These are phyloP conservation scores for Neosilurus hyrtlii DNA, from an alignment of 2,797 vertebrate genomes.

Conservation along the genomic window DNA sequence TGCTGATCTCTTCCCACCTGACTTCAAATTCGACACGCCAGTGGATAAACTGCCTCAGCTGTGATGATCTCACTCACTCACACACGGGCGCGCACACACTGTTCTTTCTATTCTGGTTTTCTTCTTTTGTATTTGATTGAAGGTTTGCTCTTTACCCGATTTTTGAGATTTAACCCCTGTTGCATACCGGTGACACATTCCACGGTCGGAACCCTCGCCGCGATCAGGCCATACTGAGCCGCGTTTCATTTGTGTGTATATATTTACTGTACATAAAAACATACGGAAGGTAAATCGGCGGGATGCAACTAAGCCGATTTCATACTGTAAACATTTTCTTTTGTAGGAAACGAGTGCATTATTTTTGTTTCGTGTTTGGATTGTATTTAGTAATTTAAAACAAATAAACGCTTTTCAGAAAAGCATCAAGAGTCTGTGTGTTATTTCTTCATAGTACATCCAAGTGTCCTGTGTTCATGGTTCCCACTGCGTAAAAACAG, in stretches of 20 bases:
- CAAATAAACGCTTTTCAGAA: conserved; percentile 68
- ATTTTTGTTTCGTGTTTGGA: conserved; percentile 87
- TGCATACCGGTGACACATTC: conserved; percentile 81
- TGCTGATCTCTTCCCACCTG: conserved; percentile 92
- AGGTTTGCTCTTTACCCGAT: conserved; percentile 69
- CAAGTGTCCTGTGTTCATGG: too few relatives aligned
- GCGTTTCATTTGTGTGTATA: conserved; percentile 81
- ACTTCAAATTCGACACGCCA: conserved; percentile 98
- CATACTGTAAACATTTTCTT: conserved; percentile 86
- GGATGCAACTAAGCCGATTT: conserved; percentile 80
- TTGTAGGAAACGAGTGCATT: conserved; percentile 85
- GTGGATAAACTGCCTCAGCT: conserved; percentile 97
- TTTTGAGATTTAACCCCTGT: conserved; percentile 23
- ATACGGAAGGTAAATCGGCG: conserved; percentile 74
- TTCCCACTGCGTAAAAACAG: too few relatives aligned
- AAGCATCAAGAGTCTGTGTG: conserved; percentile 51
- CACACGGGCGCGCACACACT: conserved; percentile 25
- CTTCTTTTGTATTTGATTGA: conserved; percentile 57
- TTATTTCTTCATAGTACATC: too few relatives aligned
- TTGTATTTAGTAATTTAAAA: conserved; percentile 73
- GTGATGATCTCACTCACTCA: conserved; percentile 66
- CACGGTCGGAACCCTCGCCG: conserved; percentile 71
- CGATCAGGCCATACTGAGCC: conserved; percentile 70
- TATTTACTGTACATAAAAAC: conserved; percentile 80
- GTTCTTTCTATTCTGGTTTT: conserved; percentile 61